Evolutionary conservation across 1,140 invertebrate genomes (phyloP).

Genomic region (Anastrepha obliqua): DNA sequence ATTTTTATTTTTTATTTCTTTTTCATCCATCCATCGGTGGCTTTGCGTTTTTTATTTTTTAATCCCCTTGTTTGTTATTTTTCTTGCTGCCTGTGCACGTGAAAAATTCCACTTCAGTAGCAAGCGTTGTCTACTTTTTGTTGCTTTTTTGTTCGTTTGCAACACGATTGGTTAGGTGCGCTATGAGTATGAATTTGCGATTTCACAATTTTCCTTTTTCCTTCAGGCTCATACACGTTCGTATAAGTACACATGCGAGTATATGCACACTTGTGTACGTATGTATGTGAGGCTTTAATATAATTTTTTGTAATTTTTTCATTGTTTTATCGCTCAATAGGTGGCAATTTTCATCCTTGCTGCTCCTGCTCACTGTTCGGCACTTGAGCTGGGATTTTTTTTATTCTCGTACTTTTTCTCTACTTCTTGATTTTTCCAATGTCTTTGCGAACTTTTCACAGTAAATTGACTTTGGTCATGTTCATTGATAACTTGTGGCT

Average conservation of each 20-base stretch:
- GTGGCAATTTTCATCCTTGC: constrained; percentile 9
- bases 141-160: not conserved
- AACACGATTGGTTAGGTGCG: constrained; percentile 18
- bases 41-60: not conserved
- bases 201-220: not conserved
- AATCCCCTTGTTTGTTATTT: not conserved
- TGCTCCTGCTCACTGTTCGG: not conserved
- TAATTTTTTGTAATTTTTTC: constrained; percentile 38
- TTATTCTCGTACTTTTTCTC: not conserved
- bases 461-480: constrained; percentile 52
- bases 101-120: not conserved
- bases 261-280: not conserved
- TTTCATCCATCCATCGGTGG: not conserved
- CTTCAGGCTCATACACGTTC: not conserved
- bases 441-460: constrained; percentile 29
- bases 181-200: not conserved
- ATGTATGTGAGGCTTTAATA: not conserved
- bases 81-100: not conserved
- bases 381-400: not conserved
- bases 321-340: constrained; percentile 22
- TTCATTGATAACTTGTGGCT: constrained; percentile 47
- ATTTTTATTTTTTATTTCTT: constrained; percentile 43
- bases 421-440: not conserved
- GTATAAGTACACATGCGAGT: not conserved
- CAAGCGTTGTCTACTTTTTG: not conserved